These are phyloP conservation scores for Sycophaga agraensis DNA, from an alignment of 1,140 invertebrate species.

Conservation along the genomic window DNA sequence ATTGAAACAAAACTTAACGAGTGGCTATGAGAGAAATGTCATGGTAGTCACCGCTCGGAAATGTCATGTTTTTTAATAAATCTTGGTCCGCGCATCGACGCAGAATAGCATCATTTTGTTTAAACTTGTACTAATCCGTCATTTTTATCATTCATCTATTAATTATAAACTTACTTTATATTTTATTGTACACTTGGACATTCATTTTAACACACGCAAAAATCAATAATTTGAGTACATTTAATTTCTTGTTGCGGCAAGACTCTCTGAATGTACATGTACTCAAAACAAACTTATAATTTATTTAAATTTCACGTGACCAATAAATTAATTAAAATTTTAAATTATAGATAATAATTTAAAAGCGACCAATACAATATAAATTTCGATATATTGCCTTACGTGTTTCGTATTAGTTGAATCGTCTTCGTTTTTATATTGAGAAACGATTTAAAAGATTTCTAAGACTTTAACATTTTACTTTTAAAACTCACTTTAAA, in stretches of 20 bases:
- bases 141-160: conserved; percentile 20
- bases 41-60: conserved; percentile 6
- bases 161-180: conserved; percentile 29
- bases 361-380: conserved; percentile 6
- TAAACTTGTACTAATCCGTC: conserved; percentile 26
- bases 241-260: conserved; percentile 1
- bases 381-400: conserved; percentile 5
- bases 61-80: conserved; percentile 12
- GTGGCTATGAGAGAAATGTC: conserved; percentile 13
- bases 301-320: too few species aligned
- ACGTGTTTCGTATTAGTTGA: conserved; percentile 14
- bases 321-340: not conserved
- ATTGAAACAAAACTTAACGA: conserved; percentile 1
- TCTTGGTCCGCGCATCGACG: conserved; percentile 27
- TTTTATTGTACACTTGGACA: conserved; percentile 31
- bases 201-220: conserved; percentile 9
- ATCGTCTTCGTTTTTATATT: conserved; percentile 13
- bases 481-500: conserved; percentile 18
- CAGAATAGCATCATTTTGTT: conserved; percentile 20
- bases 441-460: conserved; percentile 17
- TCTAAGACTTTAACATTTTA: conserved; percentile 22
- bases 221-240: conserved; percentile 11
- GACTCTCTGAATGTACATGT: conserved; percentile 27
- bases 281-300: conserved; percentile 25
- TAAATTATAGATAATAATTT: conserved; percentile 8